Base-by-base conservation (phyloP, 2,113 vertebrate genomes). In the Plecotus auritus region DNA sequence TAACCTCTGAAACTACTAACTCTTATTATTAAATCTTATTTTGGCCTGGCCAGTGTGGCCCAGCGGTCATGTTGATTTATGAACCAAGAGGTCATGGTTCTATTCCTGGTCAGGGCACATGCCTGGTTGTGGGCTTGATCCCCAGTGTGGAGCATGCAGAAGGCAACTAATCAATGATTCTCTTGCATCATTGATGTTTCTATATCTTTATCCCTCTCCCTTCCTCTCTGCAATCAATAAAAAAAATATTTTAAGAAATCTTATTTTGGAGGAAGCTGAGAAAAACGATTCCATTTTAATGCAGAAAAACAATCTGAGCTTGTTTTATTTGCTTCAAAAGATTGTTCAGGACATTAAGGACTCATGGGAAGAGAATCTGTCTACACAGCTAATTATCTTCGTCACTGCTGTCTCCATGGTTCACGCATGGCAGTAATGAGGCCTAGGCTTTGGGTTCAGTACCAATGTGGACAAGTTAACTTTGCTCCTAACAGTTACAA, bases 281-380 rank as follows among this genome's bases (percentile, higher is more conserved):
- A 51, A 45, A 91, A 56, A 51, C 0, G 0, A 90, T 14, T 69
- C 11, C 6, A 16, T 84, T 83, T 56, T 45, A 56, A 54, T 7
- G 42, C 42, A 40, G 80, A 77, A 67, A 61, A 64, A 61, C 74
- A 64, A 67, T 67, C 40, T 26, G 54, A 83, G 51, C 73, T 73
- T 83, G 70, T 72, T 86, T 76, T 49, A 30, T 94, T 94, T 86
- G 47, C 74, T 95, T 96, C 90, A 28, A 18, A 88, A 91, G 64
- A 72, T 61, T n/a, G 67, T 80, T 85, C 66, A 59, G 80, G 30
- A 49, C 59, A 74, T 74, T 49, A 51, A 56, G 40, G 47, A 42
- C 85, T 66, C 30, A 0, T 64, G 88, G 37, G 88, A 51, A 49
- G 74, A 74, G 9, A 47, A 10, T 49, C 61, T 77, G 51, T 17